Evolutionary conservation across 2,888 invertebrate genomes (phyloP).

Genomic region (Tenthredo notha): DNA sequence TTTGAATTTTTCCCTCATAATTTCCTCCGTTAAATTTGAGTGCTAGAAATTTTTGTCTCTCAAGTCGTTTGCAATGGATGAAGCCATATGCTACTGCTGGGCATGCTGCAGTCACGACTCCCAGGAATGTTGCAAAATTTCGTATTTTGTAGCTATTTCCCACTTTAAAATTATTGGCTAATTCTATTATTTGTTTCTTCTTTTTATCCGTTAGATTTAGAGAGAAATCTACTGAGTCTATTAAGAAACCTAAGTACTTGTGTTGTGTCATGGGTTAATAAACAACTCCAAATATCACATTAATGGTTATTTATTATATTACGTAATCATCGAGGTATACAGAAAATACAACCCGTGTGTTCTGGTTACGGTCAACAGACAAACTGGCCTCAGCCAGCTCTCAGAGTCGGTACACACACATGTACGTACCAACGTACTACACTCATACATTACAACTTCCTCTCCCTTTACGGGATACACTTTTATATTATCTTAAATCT

Average conservation of each 20-base stretch:
- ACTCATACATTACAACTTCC: no score
- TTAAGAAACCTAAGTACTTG: conserved; percentile 58
- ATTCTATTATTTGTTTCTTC: conserved; percentile 43
- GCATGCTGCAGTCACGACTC: conserved; percentile 82
- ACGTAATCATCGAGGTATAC: no score
- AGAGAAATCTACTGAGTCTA: conserved; percentile 48
- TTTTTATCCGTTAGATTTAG: conserved; percentile 41
- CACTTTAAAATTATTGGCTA: conserved; percentile 44
- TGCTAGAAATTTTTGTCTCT: conserved; percentile 59
- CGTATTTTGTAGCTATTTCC: conserved; percentile 56
- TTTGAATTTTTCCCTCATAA: conserved; percentile 56
- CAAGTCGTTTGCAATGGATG: conserved; percentile 58
- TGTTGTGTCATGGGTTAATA: no score
- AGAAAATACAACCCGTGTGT: no score
- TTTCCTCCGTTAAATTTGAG: conserved; percentile 56
- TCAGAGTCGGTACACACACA: no score
- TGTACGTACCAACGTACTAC: no score
- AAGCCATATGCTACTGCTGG: conserved; percentile 60
- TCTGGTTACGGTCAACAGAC: no score
- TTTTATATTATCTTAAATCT: no score
- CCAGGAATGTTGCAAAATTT: conserved; percentile 49
- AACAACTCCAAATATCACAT: no score
- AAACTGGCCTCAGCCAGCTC: no score
- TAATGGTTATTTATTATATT: no score
- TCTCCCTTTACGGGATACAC: no score